A percentile compares a stretch with the other conserved stretches of the same genome.
Evolutionary conservation across 2,797 vertebrate genomes (phyloP).

Genomic region (Furcifer pardalis): DNA sequence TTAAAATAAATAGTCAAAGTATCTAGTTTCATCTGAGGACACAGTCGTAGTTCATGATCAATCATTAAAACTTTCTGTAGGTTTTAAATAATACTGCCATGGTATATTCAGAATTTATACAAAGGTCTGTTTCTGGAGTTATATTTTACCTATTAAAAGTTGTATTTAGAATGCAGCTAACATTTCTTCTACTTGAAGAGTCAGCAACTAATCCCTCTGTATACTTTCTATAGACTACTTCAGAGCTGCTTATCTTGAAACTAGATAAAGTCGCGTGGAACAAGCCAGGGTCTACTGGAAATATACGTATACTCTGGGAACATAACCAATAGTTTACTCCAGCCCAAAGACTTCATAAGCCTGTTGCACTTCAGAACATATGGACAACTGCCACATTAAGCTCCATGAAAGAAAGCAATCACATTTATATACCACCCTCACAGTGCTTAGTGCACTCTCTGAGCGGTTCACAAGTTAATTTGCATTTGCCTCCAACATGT

Average conservation of each 20-base stretch:
- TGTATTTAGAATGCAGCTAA: neutral
- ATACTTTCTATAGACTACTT: neutral
- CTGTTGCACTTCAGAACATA: neutral
- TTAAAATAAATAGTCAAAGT: slow-evolving; percentile 10
- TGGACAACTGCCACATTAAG: neutral
- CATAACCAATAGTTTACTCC: neutral
- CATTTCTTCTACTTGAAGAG: neutral
- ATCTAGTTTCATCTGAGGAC: slow-evolving; percentile 63
- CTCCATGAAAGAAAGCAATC: neutral
- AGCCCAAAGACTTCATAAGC: neutral
- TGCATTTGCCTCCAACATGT: too few relatives aligned
- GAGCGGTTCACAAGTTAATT: too few relatives aligned
- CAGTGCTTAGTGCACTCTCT: too few relatives aligned
- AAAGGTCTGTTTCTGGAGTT: neutral
- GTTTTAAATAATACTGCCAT: slow-evolving; percentile 35
- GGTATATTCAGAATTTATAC: neutral
- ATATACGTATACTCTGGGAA: neutral
- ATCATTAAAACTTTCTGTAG: slow-evolving; percentile 41
- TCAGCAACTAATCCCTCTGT: neutral
- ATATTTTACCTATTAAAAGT: neutral
- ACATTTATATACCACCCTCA: too few relatives aligned
- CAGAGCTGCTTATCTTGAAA: slow-evolving; percentile 13
- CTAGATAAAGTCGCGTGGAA: neutral
- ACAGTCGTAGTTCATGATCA: slow-evolving; percentile 35
- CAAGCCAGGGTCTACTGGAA: neutral